phyloP scores from a whole-genome alignment of 2,113 vertebrate genomes.

The Xyliphius kryptos region DNA sequence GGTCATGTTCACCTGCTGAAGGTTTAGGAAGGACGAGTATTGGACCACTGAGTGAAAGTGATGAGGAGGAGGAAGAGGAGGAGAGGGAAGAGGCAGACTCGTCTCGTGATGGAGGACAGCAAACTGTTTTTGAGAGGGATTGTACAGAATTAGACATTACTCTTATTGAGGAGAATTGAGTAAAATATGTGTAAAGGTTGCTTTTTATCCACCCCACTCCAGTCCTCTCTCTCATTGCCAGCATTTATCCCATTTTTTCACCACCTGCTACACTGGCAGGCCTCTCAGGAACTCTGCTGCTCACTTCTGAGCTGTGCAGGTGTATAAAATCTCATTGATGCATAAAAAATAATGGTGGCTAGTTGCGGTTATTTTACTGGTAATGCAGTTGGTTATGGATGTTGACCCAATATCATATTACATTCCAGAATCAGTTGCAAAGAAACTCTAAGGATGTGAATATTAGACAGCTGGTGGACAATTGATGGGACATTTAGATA shows the following conservation, averaged over 20 bases:
- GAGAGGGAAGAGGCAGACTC: slow-evolving; percentile 61
- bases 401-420: slow-evolving; percentile 59
- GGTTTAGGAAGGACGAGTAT: slow-evolving; percentile 71
- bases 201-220: no score
- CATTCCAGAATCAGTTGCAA: slow-evolving; percentile 56
- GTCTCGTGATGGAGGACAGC: slow-evolving; percentile 65
- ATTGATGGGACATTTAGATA: no score
- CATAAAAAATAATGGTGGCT: slow-evolving; percentile 49
- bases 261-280: slow-evolving; percentile 53
- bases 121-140: slow-evolving; percentile 80
- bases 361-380: slow-evolving; percentile 39
- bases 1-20: slow-evolving; percentile 74
- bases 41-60: slow-evolving; percentile 82
- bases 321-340: no score
- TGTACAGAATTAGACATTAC: slow-evolving; percentile 83
- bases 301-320: slow-evolving; percentile 54
- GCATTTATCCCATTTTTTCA: slow-evolving; percentile 54
- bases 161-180: slow-evolving; percentile 83
- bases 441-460: slow-evolving; percentile 45
- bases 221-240: slow-evolving; percentile 36
- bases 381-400: slow-evolving; percentile 57
- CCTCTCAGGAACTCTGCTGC: slow-evolving; percentile 71
- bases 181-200: slow-evolving; percentile 61
- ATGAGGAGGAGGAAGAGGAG: slow-evolving; percentile 75
- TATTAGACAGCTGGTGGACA: slow-evolving; percentile 36